Conservation (phyloP, 64 coral and sea anemone species). For the Anthopleura sola region DNA sequence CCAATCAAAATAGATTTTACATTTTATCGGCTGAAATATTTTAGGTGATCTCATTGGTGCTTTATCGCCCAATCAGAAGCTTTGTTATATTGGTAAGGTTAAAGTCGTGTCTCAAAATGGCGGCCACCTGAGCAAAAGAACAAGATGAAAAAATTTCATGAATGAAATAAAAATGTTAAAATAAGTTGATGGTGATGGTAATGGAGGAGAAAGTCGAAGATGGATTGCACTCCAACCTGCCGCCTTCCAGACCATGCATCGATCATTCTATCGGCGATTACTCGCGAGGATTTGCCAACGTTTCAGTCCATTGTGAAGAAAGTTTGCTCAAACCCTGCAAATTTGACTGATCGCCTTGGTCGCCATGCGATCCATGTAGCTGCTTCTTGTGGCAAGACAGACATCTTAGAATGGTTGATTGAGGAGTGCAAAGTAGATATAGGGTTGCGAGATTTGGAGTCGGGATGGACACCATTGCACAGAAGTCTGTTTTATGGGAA, state of each 20-base stretch:
- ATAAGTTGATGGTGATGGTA: background rate
- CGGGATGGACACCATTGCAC: constrained; percentile 81
- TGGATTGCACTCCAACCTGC: constrained; percentile 83
- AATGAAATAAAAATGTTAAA: constrained; percentile 6
- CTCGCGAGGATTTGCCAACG: constrained; percentile 54
- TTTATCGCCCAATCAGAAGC: constrained; percentile 34
- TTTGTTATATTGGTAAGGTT: background rate
- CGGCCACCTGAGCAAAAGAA: constrained; percentile 8
- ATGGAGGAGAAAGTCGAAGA: constrained; percentile 30
- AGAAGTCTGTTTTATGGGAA: constrained; percentile 69
- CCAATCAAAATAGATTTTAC: constrained; percentile 2
- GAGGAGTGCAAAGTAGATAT: constrained; percentile 60
- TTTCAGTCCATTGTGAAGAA: constrained; percentile 46
- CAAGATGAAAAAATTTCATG: background rate
- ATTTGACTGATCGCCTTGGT: constrained; percentile 53
- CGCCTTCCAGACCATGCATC: constrained; percentile 51
- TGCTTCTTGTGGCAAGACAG: constrained; percentile 78
- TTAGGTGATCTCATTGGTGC: background rate
- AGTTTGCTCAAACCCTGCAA: constrained; percentile 67
- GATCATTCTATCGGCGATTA: constrained; percentile 60
- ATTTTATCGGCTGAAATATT: background rate
- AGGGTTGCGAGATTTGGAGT: constrained; percentile 57
- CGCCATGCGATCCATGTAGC: constrained; percentile 77
- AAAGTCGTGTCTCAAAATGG: constrained; percentile 91
- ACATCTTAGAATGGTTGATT: constrained; percentile 89